phyloP scores from a whole-genome alignment of 2,797 vertebrate species.

The Carcharodon carcharias region DNA sequence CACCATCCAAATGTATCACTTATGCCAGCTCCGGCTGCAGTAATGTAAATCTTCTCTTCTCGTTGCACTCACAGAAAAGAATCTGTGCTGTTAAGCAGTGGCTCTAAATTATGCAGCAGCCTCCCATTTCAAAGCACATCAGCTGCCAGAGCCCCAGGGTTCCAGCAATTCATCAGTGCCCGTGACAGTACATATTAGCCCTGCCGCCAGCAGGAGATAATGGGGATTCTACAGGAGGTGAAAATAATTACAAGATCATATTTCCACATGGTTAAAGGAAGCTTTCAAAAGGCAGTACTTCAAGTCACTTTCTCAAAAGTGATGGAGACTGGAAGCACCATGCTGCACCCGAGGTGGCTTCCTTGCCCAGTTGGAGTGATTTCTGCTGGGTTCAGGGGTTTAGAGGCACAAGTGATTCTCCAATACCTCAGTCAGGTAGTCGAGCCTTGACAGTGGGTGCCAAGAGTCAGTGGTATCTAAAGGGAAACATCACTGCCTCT shows the following conservation, averaged over 20 bases:
- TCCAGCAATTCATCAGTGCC: conserved; percentile 19
- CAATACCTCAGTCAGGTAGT: not conserved
- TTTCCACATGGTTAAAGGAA: not conserved
- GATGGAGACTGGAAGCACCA: not conserved
- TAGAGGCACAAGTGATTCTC: not conserved
- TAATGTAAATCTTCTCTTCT: conserved; percentile 21
- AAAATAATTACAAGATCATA: conserved; percentile 24
- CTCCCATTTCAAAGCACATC: conserved; percentile 21
- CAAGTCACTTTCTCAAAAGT: not conserved
- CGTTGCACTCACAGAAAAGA: not conserved
- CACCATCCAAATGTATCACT: conserved; percentile 28
- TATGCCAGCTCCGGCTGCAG: not conserved
- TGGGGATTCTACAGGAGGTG: conserved; percentile 16
- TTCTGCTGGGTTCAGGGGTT: not conserved
- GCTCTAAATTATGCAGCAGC: not conserved
- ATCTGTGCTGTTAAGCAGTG: conserved; percentile 38
- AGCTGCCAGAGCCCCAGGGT: not conserved
- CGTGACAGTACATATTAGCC: conserved; percentile 20
- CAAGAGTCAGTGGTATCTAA: not conserved
- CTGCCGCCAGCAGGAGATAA: not conserved
- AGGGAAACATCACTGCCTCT: not conserved
- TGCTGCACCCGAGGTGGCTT: not conserved
- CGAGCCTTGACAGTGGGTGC: not conserved
- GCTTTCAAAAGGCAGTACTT: not conserved
- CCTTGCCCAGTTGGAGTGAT: not conserved